Percentiles rank a stretch among this genome's conserved stretches.
These are phyloP conservation scores for Beris morrisii DNA, from an alignment of 2,888 invertebrate species.

Conservation along the genomic window DNA sequence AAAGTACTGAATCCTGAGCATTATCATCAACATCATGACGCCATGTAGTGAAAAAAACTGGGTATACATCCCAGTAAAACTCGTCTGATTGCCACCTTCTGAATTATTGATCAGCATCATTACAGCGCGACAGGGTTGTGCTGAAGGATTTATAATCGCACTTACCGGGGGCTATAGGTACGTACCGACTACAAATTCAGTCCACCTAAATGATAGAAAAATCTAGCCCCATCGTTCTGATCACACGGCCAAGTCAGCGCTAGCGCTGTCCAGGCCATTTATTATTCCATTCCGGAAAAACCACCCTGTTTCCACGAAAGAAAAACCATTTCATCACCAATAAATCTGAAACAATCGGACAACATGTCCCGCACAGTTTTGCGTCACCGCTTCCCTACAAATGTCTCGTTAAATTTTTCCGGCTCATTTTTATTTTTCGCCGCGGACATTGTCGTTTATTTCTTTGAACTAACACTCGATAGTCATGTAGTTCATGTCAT, in stretches of 20 bases:
- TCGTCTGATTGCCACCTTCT: not conserved
- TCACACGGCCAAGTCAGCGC: not conserved
- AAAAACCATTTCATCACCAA: constrained; percentile 26
- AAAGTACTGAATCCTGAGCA: not conserved
- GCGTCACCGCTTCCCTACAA: too few species aligned
- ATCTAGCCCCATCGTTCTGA: constrained; percentile 5
- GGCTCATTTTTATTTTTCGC: too few species aligned
- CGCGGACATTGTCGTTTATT: too few species aligned
- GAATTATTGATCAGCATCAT: constrained; percentile 20
- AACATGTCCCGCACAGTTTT: not conserved
- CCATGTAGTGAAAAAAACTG: not conserved
- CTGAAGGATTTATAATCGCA: not conserved
- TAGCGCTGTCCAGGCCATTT: not conserved
- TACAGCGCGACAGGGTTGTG: not conserved
- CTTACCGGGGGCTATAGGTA: not conserved
- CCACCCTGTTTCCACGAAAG: not conserved
- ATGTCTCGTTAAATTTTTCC: too few species aligned
- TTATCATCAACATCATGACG: not conserved
- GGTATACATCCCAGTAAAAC: not conserved
- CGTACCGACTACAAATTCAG: constrained; percentile 2
- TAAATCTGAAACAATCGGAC: constrained; percentile 19
- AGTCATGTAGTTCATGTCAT: too few species aligned
- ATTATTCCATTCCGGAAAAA: constrained; percentile 8
- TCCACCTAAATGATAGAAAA: not conserved
- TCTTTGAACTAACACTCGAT: too few species aligned